A percentile compares a stretch with the other conserved stretches of the same genome.
Evolutionary conservation across 2,888 invertebrate genomes (phyloP).

Genomic region (Microctonus hyperodae): DNA sequence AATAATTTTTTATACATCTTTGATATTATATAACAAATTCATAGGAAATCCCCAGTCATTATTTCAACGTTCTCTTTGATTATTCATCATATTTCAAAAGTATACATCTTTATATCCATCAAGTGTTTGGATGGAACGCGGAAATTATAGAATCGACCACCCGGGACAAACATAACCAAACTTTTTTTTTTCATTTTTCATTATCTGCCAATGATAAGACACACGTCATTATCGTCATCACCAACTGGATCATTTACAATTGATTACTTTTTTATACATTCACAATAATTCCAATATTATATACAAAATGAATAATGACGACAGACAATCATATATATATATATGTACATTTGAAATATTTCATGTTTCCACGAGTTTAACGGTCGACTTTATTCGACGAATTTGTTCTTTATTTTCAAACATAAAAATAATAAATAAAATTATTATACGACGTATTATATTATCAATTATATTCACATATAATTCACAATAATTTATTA

Average conservation of each 20-base stretch:
- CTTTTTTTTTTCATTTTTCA: background rate
- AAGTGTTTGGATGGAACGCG: conserved; percentile 19
- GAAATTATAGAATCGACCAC: conserved; percentile 14
- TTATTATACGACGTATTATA: background rate
- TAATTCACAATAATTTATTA: background rate
- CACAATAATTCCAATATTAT: background rate
- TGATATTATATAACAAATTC: conserved; percentile 15
- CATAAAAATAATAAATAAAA: background rate
- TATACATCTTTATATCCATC: background rate
- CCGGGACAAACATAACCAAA: conserved; percentile 7
- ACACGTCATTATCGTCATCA: conserved; percentile 8
- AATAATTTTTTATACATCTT: background rate
- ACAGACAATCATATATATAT: background rate
- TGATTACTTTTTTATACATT: background rate
- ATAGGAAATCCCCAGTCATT: conserved; percentile 24
- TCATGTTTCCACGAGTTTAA: background rate
- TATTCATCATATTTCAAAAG: background rate
- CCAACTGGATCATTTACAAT: background rate
- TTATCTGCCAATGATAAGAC: background rate
- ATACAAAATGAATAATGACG: background rate
- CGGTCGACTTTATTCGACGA: background rate
- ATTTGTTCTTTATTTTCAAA: background rate
- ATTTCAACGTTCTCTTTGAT: conserved; percentile 17
- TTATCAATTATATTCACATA: background rate
- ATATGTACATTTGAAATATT: background rate